A percentile compares a stretch with the other conserved stretches of the same genome.
Evolutionary conservation across 2,888 invertebrate species (phyloP).

Genomic region (Tubulanus polymorphus): DNA sequence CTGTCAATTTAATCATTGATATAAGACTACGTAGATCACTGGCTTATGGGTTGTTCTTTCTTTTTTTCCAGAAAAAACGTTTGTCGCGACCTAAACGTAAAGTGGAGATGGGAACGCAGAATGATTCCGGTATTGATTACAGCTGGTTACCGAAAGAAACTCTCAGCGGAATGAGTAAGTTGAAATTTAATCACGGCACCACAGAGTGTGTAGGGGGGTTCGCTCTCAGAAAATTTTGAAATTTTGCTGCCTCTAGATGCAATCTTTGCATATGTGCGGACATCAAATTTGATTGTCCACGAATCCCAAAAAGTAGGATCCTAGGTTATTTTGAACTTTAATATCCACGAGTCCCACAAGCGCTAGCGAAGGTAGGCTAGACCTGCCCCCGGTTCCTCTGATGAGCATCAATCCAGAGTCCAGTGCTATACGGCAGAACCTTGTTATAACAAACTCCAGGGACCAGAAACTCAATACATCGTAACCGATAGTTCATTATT

Average conservation of each 20-base stretch:
- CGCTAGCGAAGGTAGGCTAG: too few species aligned
- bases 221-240: background rate
- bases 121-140: slow-evolving; percentile 84
- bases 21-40: background rate
- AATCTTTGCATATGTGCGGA: background rate
- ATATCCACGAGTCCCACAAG: too few species aligned
- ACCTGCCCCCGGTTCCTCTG: too few species aligned
- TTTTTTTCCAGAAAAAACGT: slow-evolving; percentile 48
- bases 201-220: too few species aligned
- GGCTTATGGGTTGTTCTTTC: too few species aligned
- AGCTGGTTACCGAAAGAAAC: slow-evolving; percentile 94
- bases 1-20: background rate
- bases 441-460: too few species aligned
- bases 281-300: background rate
- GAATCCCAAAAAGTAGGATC: background rate
- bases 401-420: too few species aligned
- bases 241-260: background rate
- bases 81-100: slow-evolving; percentile 43
- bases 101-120: slow-evolving; percentile 83
- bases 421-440: too few species aligned
- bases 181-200: background rate
- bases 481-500: too few species aligned
- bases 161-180: slow-evolving; percentile 45
- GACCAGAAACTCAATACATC: too few species aligned
- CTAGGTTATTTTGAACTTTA: too few species aligned